Evolutionary conservation across 2,797 vertebrate genomes (phyloP), one percentile per base, ranked within the genome.

Genomic region (Vespertilio murinus): DNA sequence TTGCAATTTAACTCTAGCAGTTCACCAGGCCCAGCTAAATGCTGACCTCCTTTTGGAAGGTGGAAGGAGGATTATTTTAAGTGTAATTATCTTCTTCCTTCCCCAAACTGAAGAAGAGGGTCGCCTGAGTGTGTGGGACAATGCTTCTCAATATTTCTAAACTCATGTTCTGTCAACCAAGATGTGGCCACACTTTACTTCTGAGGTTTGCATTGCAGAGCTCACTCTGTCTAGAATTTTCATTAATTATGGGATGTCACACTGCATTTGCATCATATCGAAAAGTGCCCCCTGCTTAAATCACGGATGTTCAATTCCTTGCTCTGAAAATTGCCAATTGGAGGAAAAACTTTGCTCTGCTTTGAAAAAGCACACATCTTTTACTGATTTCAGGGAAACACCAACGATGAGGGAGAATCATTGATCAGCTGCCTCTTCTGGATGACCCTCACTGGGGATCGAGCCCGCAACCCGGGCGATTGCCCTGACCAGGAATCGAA

Each of bases 31-130:
- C 40, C 74, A 92, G 47, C 20, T 80, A 84, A 89, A 81, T 33
- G 23, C 69, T 65, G 14, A 78, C 73, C 54, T 92, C 45, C 64
- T 20, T 45, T 35, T 70, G 40, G 16, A 85, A 92, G 59, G 59
- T 70, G n/a, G 45, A 38, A 81, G 71, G 61, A 52, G 3, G 52
- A 74, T 75, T 90, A 85, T 80, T 93, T 78, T 69, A 80, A 85
- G 67, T 90, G 10, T 90, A 70, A 92, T 88, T 78, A 85, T 75
- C 56, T 88, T 65, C 64, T 79, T 93, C 42, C 40, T 88, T 75
- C 45, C 65, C 59, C 33, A 81, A 16, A 91, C 78, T 84, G 77
- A 94, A 78, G 47, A 42, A 84, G 33, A 90, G 25, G 79, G 25
- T 83, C 65, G 42, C 38, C 13, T 64, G 73, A 47, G 54, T 59